Evolutionary conservation across 2,113 vertebrate genomes (phyloP).

Genomic region (Talpa occidentalis): DNA sequence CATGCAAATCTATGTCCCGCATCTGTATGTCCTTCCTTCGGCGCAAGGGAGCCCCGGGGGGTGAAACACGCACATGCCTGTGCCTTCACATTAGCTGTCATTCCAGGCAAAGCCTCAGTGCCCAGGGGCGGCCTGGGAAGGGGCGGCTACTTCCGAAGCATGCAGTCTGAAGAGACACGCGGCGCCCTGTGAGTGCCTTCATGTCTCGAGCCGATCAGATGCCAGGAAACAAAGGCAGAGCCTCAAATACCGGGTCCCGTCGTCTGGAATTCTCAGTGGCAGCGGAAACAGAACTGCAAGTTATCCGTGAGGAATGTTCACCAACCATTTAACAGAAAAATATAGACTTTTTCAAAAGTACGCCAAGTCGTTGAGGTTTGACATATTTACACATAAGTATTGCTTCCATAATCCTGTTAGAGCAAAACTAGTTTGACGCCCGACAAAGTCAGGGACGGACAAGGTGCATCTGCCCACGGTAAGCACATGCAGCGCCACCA

Average conservation of each 20-base stretch:
- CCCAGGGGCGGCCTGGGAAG: background rate
- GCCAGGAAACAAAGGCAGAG: too few species aligned
- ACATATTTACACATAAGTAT: background rate
- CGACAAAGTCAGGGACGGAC: background rate
- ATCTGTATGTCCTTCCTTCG: too few species aligned
- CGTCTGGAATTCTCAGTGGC: background rate
- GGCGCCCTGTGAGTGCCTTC: background rate
- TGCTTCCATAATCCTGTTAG: background rate
- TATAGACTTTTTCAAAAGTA: background rate
- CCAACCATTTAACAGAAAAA: background rate
- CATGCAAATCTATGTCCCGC: too few species aligned
- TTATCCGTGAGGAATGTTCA: too few species aligned
- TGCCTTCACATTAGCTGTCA: background rate
- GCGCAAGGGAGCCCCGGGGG: too few species aligned
- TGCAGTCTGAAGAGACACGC: background rate
- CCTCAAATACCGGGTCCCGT: too few species aligned
- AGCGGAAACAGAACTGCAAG: background rate
- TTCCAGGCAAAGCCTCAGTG: background rate
- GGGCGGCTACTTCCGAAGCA: background rate
- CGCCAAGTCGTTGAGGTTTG: constrained; percentile 25
- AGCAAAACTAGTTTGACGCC: constrained; percentile 28
- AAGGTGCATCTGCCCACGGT: background rate
- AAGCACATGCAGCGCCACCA: background rate
- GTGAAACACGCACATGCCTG: background rate
- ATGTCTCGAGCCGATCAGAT: too few species aligned